Conservation (phyloP, 2,797 vertebrate genomes). For the Pogonophryne albipinna region DNA sequence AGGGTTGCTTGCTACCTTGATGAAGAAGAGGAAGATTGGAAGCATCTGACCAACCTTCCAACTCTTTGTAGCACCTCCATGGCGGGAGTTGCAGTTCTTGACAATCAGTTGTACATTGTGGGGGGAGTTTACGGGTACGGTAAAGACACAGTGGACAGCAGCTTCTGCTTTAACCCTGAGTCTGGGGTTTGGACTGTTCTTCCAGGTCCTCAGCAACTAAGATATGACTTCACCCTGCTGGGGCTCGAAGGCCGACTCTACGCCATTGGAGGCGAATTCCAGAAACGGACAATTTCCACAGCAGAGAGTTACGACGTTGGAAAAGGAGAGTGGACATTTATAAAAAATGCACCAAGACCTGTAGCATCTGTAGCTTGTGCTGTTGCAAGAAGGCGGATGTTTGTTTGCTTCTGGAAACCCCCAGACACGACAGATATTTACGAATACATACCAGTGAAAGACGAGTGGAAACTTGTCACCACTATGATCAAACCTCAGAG, state of each 20-base stretch:
- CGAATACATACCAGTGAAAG: constrained; percentile 84
- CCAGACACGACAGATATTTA: constrained; percentile 92
- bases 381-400: constrained; percentile 90
- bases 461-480: constrained; percentile 87
- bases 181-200: constrained; percentile 88
- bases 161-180: constrained; percentile 91
- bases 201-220: constrained; percentile 91
- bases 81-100: constrained; percentile 91
- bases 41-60: constrained; percentile 91
- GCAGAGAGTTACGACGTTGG: constrained; percentile 88
- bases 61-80: constrained; percentile 92
- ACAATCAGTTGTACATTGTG: constrained; percentile 93
- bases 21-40: constrained; percentile 90
- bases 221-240: constrained; percentile 90
- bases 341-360: constrained; percentile 88
- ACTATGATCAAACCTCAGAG: constrained; percentile 91
- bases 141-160: constrained; percentile 90
- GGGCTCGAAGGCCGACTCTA: constrained; percentile 90
- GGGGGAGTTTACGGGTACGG: constrained; percentile 91
- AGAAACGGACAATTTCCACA: constrained; percentile 85
- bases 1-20: constrained; percentile 93
- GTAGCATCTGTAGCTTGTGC: constrained; percentile 88
- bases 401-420: constrained; percentile 94
- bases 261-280: constrained; percentile 91
- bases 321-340: constrained; percentile 86